Base-by-base conservation (phyloP, 2,113 vertebrate genomes). In the Ia io region DNA sequence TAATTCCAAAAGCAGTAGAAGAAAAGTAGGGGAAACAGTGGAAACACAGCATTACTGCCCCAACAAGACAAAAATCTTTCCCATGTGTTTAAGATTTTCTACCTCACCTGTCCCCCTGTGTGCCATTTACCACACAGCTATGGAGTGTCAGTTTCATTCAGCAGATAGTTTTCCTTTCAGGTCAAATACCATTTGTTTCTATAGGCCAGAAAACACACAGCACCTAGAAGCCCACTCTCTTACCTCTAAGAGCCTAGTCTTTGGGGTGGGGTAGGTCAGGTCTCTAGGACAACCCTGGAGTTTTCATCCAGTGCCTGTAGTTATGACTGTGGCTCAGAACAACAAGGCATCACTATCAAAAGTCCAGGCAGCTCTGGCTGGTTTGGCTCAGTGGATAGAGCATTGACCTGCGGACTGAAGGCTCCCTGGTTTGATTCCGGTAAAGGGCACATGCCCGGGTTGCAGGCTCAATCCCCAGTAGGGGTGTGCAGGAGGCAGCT, bases 211-310 rank as follows among this genome's bases (percentile, higher is more conserved):
- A 90, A 74, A 76, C n/a, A 90, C 14, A n/a, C 13, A 7, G 40
- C 25, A 28, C 63, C 65, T 25, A 47, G 86, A 86, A 85, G 37
- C 59, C 12, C 44, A 32, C 20, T 59, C 25, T 95, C 51, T 93
- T 49, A 80, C 14, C 23, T 98, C 40, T 44, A 67, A 91, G 84
- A 69, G 51, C 14, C 83, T 63, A 23, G 7, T 51, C 86, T 80
- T 63, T 85, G 65, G 73, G 35, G 49, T 74, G 25, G 20, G n/a
- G 23, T 44, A 71, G 42, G 18, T 86, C 5, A 35, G 51, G 16
- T 85, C 59, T 82, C 35, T n/a, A 23, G 32, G 61, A 35, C 16
- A 70, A 70, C 35, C 28, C 5, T 47, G 22, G 42, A 63, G 37
- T 90, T 94, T 85, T 65, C 25, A 25, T 70, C 32, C 28, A 28